Conservation (phyloP, 2,888 invertebrate species). For the Drosophila heteroneura region DNA sequence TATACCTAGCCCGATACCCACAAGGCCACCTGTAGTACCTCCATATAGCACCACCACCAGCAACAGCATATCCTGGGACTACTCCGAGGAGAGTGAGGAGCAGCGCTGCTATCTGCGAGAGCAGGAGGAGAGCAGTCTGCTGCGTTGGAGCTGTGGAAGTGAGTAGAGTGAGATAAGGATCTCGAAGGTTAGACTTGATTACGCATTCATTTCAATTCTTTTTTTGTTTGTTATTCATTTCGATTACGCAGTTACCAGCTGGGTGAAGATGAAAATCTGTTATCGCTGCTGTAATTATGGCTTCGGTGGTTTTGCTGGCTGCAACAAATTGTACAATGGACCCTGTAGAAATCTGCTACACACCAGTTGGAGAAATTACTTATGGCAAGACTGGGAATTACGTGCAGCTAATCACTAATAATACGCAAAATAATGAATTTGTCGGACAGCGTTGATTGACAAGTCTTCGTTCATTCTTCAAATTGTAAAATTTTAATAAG, state of each 20-base stretch:
- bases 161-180: constrained; percentile 23
- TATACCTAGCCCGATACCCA: constrained; percentile 3
- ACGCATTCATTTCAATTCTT: neutral
- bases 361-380: constrained; percentile 14
- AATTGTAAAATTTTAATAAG: no score
- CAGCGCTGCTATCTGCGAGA: constrained; percentile 66
- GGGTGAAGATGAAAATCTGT: constrained; percentile 51
- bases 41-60: neutral
- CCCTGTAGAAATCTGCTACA: constrained; percentile 36
- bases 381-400: constrained; percentile 2
- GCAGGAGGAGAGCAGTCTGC: constrained; percentile 47
- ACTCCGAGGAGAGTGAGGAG: constrained; percentile 8
- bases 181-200: neutral
- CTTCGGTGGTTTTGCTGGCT: constrained; percentile 64
- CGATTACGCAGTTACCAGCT: constrained; percentile 48
- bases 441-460: neutral
- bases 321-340: constrained; percentile 57
- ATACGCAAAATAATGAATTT: neutral
- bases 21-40: neutral
- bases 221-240: neutral
- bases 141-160: constrained; percentile 61
- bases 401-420: neutral
- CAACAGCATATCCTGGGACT: neutral
- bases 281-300: constrained; percentile 73
- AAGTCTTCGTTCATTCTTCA: neutral